Percentiles rank a stretch among this genome's conserved stretches.
These are phyloP conservation scores for Eleginops maclovinus DNA, from an alignment of 2,113 vertebrate genomes.

Conservation along the genomic window DNA sequence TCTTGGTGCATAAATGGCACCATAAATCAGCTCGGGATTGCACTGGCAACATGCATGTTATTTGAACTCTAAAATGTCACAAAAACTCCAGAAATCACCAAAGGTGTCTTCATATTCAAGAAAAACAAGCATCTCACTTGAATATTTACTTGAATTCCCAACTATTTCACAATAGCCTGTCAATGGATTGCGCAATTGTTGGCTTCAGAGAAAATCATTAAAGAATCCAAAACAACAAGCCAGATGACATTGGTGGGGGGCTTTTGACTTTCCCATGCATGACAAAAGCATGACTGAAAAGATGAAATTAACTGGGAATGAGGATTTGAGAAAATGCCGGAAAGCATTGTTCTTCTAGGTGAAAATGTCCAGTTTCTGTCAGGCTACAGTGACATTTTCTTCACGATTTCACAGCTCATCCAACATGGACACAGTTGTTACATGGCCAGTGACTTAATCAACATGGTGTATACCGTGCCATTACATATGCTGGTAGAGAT, in stretches of 20 bases:
- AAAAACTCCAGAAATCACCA: neutral
- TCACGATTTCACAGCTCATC: neutral
- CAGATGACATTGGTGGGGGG: neutral
- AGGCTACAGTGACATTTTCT: neutral
- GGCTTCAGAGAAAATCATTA: slow-evolving; percentile 21
- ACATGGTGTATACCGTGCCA: neutral
- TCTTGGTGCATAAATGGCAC: slow-evolving; percentile 5
- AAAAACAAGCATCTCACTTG: slow-evolving; percentile 6
- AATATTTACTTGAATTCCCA: slow-evolving; percentile 9
- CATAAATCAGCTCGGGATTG: slow-evolving; percentile 10
- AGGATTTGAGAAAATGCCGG: neutral
- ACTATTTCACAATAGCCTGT: neutral
- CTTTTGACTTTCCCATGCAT: neutral
- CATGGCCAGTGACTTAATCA: neutral
- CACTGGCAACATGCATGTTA: neutral
- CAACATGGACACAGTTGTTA: neutral
- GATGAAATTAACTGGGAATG: neutral
- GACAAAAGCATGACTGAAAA: neutral
- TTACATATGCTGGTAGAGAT: neutral
- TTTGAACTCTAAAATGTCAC: slow-evolving; percentile 16
- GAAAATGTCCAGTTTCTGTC: neutral
- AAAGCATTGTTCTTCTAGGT: neutral
- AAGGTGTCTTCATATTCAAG: slow-evolving; percentile 8
- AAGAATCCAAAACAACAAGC: neutral
- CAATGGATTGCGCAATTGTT: neutral